phyloP scores from a whole-genome alignment of 2,888 invertebrate species.

The Drosophila putrida region DNA sequence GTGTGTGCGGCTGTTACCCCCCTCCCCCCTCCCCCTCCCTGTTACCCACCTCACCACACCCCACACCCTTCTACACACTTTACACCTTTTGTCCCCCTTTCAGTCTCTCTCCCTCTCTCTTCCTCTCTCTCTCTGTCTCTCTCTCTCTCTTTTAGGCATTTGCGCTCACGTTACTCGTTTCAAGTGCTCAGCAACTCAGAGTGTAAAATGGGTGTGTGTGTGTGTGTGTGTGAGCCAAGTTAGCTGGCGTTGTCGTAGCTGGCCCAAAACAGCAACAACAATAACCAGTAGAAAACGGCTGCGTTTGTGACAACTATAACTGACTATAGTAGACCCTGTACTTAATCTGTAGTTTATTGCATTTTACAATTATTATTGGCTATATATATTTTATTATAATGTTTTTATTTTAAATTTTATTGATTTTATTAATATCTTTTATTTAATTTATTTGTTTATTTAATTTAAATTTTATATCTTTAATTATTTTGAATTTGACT shows the following conservation, averaged over 20 bases:
- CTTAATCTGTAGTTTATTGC: too few relatives aligned
- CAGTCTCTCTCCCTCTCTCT: neutral
- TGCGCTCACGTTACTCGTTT: conserved; percentile 19
- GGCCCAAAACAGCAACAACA: conserved; percentile 25
- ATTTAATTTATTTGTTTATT: too few relatives aligned
- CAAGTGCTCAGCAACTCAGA: conserved; percentile 24
- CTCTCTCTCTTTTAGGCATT: neutral
- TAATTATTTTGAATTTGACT: too few relatives aligned
- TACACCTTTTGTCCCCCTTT: too few relatives aligned
- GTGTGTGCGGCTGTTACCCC: conserved; percentile 14
- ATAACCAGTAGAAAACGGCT: neutral
- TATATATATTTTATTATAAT: too few relatives aligned
- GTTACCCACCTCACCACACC: neutral
- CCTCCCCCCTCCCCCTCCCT: neutral
- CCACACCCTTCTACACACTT: neutral
- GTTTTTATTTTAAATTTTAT: too few relatives aligned
- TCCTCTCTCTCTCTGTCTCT: neutral
- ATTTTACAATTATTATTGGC: too few relatives aligned
- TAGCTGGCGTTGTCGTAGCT: conserved; percentile 36
- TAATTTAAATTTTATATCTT: too few relatives aligned
- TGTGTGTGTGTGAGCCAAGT: conserved; percentile 45
- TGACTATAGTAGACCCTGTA: too few relatives aligned
- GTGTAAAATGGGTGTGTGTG: conserved; percentile 9
- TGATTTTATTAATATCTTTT: too few relatives aligned
- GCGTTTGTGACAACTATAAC: too few relatives aligned